Percentiles rank a stretch among this genome's conserved stretches.
phyloP scores from a whole-genome alignment of 1,140 invertebrate genomes.

The honey bee (Apis mellifera) region Amel_HAv3.1 CM009935.2:5059501-5060000 shows the following conservation, averaged over 20 bases:
- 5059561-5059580: too few relatives aligned
- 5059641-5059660: not conserved
- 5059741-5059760: not conserved
- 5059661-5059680: not conserved
- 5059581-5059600: too few relatives aligned
- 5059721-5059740: not conserved
- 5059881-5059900: not conserved
- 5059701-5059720: not conserved
- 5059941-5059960: slow-evolving; percentile 36
- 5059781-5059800: not conserved
- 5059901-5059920: not conserved
- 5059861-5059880: slow-evolving; percentile 15
- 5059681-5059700: not conserved
- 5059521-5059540: too few relatives aligned
- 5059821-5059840: not conserved
- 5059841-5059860: slow-evolving; percentile 6
- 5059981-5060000: not conserved
- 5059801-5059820: not conserved
- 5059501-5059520: too few relatives aligned
- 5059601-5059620: too few relatives aligned
- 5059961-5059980: slow-evolving; percentile 2
- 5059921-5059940: not conserved
- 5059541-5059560: too few relatives aligned
- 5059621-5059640: too few relatives aligned
- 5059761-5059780: not conserved